Evolutionary conservation across 2,888 invertebrate species (phyloP), one percentile per base, ranked within the genome.

Genomic region (Synanthedon andrenaeformis): DNA sequence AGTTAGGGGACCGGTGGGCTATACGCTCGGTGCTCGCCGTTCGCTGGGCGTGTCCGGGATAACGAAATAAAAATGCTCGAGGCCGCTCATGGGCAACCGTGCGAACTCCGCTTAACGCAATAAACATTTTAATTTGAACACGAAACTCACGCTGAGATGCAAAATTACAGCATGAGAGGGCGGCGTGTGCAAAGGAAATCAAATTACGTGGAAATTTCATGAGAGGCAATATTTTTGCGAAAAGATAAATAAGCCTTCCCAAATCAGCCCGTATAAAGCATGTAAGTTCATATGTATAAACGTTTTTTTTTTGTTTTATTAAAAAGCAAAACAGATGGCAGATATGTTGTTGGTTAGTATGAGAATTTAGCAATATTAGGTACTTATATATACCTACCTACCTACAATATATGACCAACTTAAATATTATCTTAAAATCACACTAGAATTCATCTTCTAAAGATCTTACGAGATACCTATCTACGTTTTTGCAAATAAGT

Each of bases 101-200:
- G 86, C 86, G 84, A 85, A 86, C 79, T 77, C 69, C 71, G 77
- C 79, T 76, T 84, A 84, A 87, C 73, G 84, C 77, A 86, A 86
- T 87, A 87, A 86, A 86, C 86, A 83, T 85, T 87, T 86, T 87
- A 87, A 87, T 86, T 86, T 84, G 80, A 73, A 79, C 83, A 77
- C 82, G 78, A 86, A 85, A 77, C 81, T 82, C 86, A 85, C 72
- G 86, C 86, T 84, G 86, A 76, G 86, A 84, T 83, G 78, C 66
- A 65, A 79, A 84, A 85, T 87, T 79, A 79, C 81, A 62, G 67
- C 68, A 65, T 61, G 72, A 74, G 76, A 75, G 82, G 82, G 80
- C 74, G 79, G 71, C 66, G 68, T 69, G 69, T 66, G 70, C 70
- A 63, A 73, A 71, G 70, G 72, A 73, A 84, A 85, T 85, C 78